phyloP scores from a whole-genome alignment of 2,888 invertebrate species.

The Antheraea yamamai region DNA sequence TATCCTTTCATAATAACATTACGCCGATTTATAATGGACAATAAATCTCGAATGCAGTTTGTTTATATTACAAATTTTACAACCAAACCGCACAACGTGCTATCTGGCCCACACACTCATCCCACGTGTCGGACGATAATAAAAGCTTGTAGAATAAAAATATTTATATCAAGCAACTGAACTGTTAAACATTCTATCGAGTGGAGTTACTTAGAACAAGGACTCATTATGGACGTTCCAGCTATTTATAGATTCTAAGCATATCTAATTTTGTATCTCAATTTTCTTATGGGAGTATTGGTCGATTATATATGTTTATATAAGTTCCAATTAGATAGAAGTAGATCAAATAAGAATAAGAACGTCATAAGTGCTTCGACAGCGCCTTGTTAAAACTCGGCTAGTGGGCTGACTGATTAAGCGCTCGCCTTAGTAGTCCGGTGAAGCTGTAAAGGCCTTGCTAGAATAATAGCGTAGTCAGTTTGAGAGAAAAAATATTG shows the following conservation, averaged over 20 bases:
- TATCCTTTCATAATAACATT: constrained; percentile 32
- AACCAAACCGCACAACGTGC: constrained; percentile 19
- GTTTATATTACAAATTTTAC: constrained; percentile 42
- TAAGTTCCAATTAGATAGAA: background rate
- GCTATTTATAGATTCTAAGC: constrained; percentile 52
- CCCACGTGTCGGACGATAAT: constrained; percentile 31
- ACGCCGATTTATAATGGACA: constrained; percentile 42
- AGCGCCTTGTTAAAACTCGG: too few relatives aligned
- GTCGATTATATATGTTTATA: background rate
- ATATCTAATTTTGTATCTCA: background rate
- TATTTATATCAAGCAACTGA: constrained; percentile 19
- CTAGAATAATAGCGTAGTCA: too few relatives aligned
- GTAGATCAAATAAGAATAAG: too few relatives aligned
- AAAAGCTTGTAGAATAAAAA: constrained; percentile 35
- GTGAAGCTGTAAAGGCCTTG: too few relatives aligned
- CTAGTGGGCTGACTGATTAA: too few relatives aligned
- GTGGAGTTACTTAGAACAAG: constrained; percentile 53
- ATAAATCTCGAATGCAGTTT: constrained; percentile 38
- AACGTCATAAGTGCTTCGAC: too few relatives aligned
- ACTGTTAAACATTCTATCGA: constrained; percentile 18
- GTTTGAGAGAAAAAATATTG: too few relatives aligned
- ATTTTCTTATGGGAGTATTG: background rate
- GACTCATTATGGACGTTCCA: constrained; percentile 66
- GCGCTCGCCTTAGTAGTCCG: too few relatives aligned
- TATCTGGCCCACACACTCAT: constrained; percentile 33